phyloP scores from a whole-genome alignment of 2,113 vertebrate species.

The Paracanthobrama guichenoti region DNA sequence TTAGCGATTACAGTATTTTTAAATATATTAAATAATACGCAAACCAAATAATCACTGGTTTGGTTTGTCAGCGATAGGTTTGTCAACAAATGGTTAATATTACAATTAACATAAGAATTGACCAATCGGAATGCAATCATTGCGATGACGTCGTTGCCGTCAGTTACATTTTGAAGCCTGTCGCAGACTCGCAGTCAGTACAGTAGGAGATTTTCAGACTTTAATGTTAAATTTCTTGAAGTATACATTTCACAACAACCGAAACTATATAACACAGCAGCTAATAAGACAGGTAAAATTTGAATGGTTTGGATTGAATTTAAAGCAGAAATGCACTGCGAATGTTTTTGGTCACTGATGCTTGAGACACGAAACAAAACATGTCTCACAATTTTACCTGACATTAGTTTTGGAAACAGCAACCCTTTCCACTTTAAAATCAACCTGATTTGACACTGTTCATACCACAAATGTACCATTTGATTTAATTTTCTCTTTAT shows the following conservation, averaged over 20 bases:
- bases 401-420: background rate
- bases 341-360: background rate
- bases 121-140: background rate
- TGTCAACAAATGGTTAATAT: background rate
- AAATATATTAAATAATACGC: background rate
- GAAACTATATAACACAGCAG: background rate
- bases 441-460: background rate
- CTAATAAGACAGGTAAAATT: background rate
- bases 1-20: background rate
- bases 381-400: background rate
- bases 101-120: background rate
- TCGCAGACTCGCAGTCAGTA: too few relatives aligned
- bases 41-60: background rate
- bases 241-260: background rate
- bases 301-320: background rate
- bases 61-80: too few relatives aligned
- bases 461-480: too few relatives aligned
- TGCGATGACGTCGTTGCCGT: background rate
- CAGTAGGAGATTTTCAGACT: background rate
- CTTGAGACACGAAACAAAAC: background rate
- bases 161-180: background rate
- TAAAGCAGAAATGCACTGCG: background rate
- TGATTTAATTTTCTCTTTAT: too few relatives aligned
- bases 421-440: background rate
- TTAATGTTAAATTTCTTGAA: background rate